Evolutionary conservation across 2,797 vertebrate genomes (phyloP).

Genomic region (Allobates femoralis): DNA sequence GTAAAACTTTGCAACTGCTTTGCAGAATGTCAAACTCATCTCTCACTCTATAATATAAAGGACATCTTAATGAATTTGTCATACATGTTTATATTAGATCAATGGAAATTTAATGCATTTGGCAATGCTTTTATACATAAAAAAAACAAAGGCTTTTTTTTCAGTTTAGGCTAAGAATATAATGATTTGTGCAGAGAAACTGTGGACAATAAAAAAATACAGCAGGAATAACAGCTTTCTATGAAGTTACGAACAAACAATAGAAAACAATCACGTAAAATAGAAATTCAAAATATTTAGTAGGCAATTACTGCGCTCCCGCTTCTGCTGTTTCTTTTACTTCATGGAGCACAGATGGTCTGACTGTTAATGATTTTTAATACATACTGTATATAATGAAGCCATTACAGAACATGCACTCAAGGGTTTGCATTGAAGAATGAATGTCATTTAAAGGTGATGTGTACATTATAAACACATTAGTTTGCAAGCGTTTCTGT

Average conservation of each 20-base stretch:
- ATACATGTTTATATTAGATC: constrained; percentile 41
- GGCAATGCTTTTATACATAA: background rate
- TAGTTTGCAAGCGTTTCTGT: constrained; percentile 13
- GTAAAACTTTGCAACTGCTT: constrained; percentile 52
- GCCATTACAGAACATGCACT: constrained; percentile 52
- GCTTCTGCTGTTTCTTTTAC: background rate
- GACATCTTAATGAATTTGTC: constrained; percentile 33
- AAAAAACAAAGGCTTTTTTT: background rate
- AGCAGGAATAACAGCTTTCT: background rate
- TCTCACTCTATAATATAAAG: constrained; percentile 32
- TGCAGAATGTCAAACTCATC: constrained; percentile 55
- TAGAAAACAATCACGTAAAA: constrained; percentile 41
- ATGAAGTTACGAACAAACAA: constrained; percentile 21
- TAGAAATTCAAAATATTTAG: constrained; percentile 35
- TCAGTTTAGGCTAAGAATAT: background rate
- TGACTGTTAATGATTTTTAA: constrained; percentile 44
- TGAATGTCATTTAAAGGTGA: constrained; percentile 47
- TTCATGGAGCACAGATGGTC: constrained; percentile 54
- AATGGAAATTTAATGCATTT: background rate
- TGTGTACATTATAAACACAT: constrained; percentile 49
- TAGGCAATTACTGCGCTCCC: constrained; percentile 25
- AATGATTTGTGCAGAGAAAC: background rate
- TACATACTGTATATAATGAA: constrained; percentile 46
- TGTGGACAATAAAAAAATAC: constrained; percentile 3
- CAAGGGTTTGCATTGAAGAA: constrained; percentile 43